Percentiles rank a stretch among this genome's conserved stretches.
These are phyloP conservation scores for Lithophane socia DNA, from an alignment of 2,888 invertebrate species.

Conservation along the genomic window DNA sequence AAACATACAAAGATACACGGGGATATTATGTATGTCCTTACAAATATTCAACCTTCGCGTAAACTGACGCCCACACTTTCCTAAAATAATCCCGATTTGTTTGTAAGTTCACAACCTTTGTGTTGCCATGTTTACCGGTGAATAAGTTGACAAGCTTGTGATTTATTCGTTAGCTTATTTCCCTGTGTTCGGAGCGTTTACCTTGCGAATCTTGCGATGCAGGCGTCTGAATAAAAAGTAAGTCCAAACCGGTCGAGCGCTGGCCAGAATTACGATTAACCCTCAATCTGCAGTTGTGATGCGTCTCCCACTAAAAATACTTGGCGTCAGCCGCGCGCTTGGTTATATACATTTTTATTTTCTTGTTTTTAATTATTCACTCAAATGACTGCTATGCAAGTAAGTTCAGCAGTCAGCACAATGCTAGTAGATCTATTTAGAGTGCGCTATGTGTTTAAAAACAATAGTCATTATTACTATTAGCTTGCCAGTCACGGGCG, in stretches of 20 bases:
- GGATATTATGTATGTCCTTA: constrained; percentile 70
- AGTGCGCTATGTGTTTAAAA: constrained; percentile 67
- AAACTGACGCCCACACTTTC: constrained; percentile 68
- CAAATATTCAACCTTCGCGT: constrained; percentile 71
- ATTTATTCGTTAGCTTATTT: constrained; percentile 74
- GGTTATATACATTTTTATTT: constrained; percentile 56
- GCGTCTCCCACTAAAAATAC: constrained; percentile 80
- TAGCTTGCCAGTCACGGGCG: constrained; percentile 76
- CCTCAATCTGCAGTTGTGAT: constrained; percentile 80
- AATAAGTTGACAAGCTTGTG: constrained; percentile 68
- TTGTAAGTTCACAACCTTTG: constrained; percentile 63
- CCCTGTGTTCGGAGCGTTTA: constrained; percentile 73
- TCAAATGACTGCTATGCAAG: constrained; percentile 60
- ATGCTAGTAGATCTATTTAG: constrained; percentile 55
- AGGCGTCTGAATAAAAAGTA: constrained; percentile 75
- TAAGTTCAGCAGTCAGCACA: constrained; percentile 58
- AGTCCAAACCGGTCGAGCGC: constrained; percentile 82
- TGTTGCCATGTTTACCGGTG: constrained; percentile 37
- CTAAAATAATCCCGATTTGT: constrained; percentile 65
- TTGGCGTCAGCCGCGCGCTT: constrained; percentile 56
- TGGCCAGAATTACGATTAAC: constrained; percentile 86
- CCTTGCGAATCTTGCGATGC: constrained; percentile 74
- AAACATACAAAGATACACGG: constrained; percentile 71
- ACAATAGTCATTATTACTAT: constrained; percentile 76
- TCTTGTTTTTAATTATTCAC: constrained; percentile 61